Evolutionary conservation across 2,888 invertebrate species (phyloP), one percentile per base, ranked within the genome.

Genomic region (Polymixis flavicincta): DNA sequence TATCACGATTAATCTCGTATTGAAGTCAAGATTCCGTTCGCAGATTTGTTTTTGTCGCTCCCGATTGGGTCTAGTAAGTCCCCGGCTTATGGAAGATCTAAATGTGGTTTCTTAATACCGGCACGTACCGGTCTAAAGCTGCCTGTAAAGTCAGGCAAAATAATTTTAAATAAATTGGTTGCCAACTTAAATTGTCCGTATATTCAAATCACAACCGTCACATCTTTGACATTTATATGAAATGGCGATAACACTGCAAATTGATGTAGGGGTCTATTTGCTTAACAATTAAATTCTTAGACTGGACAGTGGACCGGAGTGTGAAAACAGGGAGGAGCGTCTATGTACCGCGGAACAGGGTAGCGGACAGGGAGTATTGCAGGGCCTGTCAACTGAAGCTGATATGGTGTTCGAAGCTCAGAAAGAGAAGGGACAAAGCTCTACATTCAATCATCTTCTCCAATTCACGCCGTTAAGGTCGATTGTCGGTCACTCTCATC

Each of bases 41-140:
- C 6, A 63, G 57, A 74, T 78, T 80, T 80, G 78, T 78, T 80
- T 63, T 74, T 67, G 72, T 74, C 45, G 57, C 61, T 63, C 57
- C 45, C 63, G 55, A 57, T 78, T 17, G 55, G 55, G 45, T 48
- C 9, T 57, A 45, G 64, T 11, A 66, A 78, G 17, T 19, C 74
- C 55, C 4, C 45, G 54, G 74, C 45, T 78, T 79, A 79, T 7
- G 55, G 22, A 5, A 28, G 57, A 64, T 54, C 52, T 77, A 71
- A 71, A 59, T 64, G 57, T 19, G n/a, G 57, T 57, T 71, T 70
- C 9, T 25, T 9, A 55, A 37, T 37, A 37, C 37, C 32, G 32
- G 32, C 32, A 32, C 32, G 19, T 42, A 48, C 1, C 3, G 8
- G 5, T n/a, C 2, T 25, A 45, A 50, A 22, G n/a, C n/a, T 37